These are phyloP conservation scores for Ceratitis capitata DNA, from an alignment of 1,140 invertebrate species.

Conservation along the genomic window DNA sequence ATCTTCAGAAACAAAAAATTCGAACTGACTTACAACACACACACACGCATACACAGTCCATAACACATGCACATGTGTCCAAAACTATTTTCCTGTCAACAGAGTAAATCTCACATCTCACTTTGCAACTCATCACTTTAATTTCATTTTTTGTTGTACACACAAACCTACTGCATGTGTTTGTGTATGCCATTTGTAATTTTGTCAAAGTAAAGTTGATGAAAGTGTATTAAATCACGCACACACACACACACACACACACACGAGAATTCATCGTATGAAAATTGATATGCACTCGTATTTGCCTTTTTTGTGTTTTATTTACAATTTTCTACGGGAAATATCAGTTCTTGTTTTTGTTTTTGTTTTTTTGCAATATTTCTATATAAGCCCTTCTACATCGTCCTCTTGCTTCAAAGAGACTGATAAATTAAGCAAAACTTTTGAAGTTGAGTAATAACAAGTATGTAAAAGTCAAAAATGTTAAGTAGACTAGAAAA, in stretches of 20 bases:
- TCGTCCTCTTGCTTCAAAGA: neutral
- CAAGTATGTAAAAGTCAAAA: neutral
- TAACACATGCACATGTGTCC: neutral
- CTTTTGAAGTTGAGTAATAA: constrained; percentile 13
- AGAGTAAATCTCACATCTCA: neutral
- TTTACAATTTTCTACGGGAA: neutral
- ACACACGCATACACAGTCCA: too few species aligned
- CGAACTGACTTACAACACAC: neutral
- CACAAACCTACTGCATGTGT: too few species aligned
- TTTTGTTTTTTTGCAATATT: neutral
- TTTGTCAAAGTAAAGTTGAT: neutral
- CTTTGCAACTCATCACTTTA: neutral
- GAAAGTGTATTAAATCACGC: neutral
- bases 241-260: neutral
- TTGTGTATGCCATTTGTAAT: neutral
- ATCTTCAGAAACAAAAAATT: neutral
- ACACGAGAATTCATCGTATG: neutral
- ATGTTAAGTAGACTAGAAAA: neutral
- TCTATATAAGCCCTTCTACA: too few species aligned
- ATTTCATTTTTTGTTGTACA: neutral
- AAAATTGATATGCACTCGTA: neutral
- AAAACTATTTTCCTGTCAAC: neutral
- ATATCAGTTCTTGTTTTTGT: neutral
- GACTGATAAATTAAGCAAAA: neutral
- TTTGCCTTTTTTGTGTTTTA: neutral